Conservation (phyloP, 92 coral and sea anemone genomes). For the Phenganax subtilis region DNA sequence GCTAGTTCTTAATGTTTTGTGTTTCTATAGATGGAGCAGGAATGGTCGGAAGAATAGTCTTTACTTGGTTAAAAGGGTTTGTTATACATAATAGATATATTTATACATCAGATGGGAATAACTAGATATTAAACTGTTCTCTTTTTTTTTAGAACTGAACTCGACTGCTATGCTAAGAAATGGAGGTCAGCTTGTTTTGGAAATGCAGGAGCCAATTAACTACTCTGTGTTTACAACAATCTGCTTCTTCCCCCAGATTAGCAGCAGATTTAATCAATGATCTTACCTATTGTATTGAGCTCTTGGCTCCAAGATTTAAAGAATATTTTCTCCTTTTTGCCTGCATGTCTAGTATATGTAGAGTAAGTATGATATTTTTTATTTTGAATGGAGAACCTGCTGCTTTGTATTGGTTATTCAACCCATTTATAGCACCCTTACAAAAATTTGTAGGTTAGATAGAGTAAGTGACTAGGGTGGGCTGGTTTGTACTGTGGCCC, state of each 20-base stretch:
- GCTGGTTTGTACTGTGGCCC: no score
- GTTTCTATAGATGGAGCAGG: slow-evolving; percentile 79
- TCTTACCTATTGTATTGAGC: slow-evolving; percentile 67
- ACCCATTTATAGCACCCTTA: no score
- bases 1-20: neutral
- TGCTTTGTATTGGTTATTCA: no score
- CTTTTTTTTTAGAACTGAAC: slow-evolving; percentile 60
- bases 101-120: neutral
- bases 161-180: slow-evolving; percentile 97
- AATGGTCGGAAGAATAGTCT: slow-evolving; percentile 90
- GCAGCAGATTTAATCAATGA: slow-evolving; percentile 95
- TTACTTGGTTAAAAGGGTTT: slow-evolving; percentile 96
- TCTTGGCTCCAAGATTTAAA: slow-evolving; percentile 80
- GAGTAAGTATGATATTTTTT: slow-evolving; percentile 43
- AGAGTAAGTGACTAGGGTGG: neutral
- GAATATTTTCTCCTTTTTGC: slow-evolving; percentile 79
- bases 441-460: neutral
- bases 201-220: neutral
- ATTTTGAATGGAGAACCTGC: neutral
- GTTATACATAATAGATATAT: neutral
- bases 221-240: neutral
- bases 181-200: slow-evolving; percentile 60
- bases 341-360: slow-evolving; percentile 83
- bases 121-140: neutral
- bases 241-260: slow-evolving; percentile 39